These are phyloP conservation scores for Enteromius anoplus DNA, from an alignment of 2,797 vertebrate genomes.

Conservation along the genomic window DNA sequence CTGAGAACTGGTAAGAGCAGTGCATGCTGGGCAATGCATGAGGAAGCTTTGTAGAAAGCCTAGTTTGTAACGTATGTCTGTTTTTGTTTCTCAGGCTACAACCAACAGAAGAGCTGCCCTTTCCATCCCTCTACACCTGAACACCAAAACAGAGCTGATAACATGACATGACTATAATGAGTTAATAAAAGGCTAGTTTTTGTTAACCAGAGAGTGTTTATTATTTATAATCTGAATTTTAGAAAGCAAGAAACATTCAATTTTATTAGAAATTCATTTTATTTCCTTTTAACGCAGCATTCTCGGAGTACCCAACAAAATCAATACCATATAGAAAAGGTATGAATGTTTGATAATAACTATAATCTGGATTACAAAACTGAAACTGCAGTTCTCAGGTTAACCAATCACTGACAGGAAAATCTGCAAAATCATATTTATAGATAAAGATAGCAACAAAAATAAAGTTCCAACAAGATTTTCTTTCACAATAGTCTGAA, in stretches of 20 bases:
- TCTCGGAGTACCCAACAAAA: background rate
- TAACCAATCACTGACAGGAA: background rate
- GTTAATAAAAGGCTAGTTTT: conserved; percentile 23
- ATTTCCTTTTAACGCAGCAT: conserved; percentile 4
- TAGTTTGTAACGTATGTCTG: background rate
- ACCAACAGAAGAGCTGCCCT: conserved; percentile 88
- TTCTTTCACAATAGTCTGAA: background rate
- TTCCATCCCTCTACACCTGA: conserved; percentile 82
- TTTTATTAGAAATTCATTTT: conserved; percentile 8
- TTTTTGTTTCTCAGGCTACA: conserved; percentile 83
- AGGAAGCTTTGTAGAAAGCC: background rate
- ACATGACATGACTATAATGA: background rate
- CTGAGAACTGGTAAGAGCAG: conserved; percentile 89
- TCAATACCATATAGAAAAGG: conserved; percentile 28
- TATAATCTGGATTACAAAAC: background rate
- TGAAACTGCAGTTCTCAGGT: background rate
- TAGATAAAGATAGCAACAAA: background rate
- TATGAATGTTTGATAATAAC: background rate
- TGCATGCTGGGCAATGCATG: conserved; percentile 15
- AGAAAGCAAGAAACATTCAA: background rate
- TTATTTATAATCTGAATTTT: background rate
- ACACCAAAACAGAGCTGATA: background rate
- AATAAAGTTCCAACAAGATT: background rate
- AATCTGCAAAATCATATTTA: conserved; percentile 8
- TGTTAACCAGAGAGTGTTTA: background rate